phyloP scores from a whole-genome alignment of 1,140 invertebrate species.

The Liolophura sinensis region DNA sequence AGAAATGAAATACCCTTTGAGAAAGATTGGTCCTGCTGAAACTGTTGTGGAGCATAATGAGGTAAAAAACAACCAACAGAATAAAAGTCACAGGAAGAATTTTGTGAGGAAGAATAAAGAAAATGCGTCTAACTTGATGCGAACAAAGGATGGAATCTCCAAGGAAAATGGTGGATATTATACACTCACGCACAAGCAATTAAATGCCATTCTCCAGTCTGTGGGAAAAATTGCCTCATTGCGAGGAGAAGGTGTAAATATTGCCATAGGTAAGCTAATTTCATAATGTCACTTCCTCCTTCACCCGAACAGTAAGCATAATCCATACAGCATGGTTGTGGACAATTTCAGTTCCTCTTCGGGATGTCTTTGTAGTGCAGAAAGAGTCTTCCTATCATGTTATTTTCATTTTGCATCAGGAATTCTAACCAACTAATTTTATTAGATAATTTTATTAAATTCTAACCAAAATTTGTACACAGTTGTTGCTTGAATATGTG shows the following conservation, averaged over 20 bases:
- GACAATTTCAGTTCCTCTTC: no score
- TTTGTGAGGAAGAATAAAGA: conserved; percentile 37
- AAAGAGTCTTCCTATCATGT: no score
- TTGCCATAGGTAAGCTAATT: neutral
- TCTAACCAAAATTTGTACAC: no score
- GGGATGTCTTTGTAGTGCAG: no score
- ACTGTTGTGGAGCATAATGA: conserved; percentile 5
- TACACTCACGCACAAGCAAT: conserved; percentile 52
- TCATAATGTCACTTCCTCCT: neutral
- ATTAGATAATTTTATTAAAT: no score
- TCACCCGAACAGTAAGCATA: no score
- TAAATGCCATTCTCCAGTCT: conserved; percentile 48
- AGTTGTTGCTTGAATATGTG: no score
- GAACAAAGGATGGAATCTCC: conserved; percentile 10
- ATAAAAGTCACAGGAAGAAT: conserved; percentile 8
- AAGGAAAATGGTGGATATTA: conserved; percentile 28
- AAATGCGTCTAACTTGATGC: conserved; percentile 12
- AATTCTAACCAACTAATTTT: no score
- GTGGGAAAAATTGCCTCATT: conserved; percentile 40
- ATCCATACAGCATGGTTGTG: no score
- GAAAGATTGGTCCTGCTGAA: conserved; percentile 14
- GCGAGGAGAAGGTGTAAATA: conserved; percentile 10
- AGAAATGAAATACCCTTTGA: conserved; percentile 28
- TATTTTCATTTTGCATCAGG: no score
- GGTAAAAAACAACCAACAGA: conserved; percentile 23